phyloP scores from a whole-genome alignment of 2,888 invertebrate species.

The Epistrophe eligans region DNA sequence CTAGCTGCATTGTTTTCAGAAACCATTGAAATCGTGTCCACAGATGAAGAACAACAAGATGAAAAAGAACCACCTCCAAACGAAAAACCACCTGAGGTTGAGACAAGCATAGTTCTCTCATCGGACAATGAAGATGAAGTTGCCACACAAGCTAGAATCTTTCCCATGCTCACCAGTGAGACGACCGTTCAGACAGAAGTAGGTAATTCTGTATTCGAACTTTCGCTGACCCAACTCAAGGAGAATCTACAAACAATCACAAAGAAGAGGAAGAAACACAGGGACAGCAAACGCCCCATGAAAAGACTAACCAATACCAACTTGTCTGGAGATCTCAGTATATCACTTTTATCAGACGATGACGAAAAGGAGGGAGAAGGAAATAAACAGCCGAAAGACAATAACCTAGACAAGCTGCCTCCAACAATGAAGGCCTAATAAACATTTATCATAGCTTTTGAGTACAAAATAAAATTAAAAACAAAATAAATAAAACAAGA shows the following conservation, averaged over 20 bases:
- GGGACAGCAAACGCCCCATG: conserved; percentile 21
- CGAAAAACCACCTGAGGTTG: conserved; percentile 12
- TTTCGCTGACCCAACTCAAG: conserved; percentile 81
- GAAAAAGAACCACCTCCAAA: conserved; percentile 63
- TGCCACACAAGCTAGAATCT: conserved; percentile 64
- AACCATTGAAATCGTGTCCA: conserved; percentile 81
- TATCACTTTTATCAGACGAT: conserved; percentile 83
- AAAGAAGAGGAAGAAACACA: conserved; percentile 34
- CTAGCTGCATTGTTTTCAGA: conserved; percentile 78
- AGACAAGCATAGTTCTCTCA: conserved; percentile 61
- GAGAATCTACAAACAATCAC: conserved; percentile 81
- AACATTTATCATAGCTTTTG: conserved; percentile 32
- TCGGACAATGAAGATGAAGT: conserved; percentile 62
- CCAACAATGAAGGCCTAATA: background rate
- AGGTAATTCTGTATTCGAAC: conserved; percentile 82
- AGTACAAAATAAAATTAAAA: conserved; percentile 62
- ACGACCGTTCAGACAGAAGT: conserved; percentile 83
- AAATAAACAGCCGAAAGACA: conserved; percentile 14
- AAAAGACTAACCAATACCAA: conserved; percentile 77
- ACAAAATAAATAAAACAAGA: conserved; percentile 4
- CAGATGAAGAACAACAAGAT: conserved; percentile 78
- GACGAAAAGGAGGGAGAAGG: conserved; percentile 74
- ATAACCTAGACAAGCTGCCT: conserved; percentile 11
- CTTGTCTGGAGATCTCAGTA: conserved; percentile 81
- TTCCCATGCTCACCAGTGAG: conserved; percentile 80